A percentile compares a stretch with the other conserved stretches of the same genome.
These are phyloP conservation scores for Adineta ricciae DNA, from an alignment of 2,888 invertebrate genomes.

Conservation along the genomic window DNA sequence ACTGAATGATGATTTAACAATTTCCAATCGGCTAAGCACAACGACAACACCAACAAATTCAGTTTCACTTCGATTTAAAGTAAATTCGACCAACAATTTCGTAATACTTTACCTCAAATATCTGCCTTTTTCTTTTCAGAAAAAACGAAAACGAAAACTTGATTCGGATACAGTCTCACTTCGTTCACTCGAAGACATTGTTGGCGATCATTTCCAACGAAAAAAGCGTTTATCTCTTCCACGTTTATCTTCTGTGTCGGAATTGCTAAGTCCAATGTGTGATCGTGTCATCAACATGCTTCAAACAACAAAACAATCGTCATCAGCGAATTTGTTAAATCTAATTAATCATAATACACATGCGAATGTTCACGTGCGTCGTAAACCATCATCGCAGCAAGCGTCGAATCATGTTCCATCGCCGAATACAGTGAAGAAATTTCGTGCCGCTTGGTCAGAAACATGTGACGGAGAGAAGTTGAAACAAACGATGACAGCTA, in stretches of 20 bases:
- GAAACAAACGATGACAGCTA: slow-evolving; percentile 8
- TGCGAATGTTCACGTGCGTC: too few species aligned
- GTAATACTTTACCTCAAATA: too few species aligned
- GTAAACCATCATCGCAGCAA: neutral
- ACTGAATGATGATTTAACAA: neutral
- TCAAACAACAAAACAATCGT: neutral
- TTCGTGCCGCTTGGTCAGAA: slow-evolving; percentile 10
- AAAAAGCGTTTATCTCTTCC: neutral
- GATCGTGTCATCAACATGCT: slow-evolving; percentile 2
- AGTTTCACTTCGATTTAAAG: neutral
- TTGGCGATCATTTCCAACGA: neutral
- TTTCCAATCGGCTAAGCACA: neutral
- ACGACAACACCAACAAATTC: neutral
- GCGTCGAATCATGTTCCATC: neutral
- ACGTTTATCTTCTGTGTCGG: neutral
- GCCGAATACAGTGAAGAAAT: neutral
- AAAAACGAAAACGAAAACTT: slow-evolving; percentile 9
- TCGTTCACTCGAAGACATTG: neutral
- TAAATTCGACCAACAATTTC: neutral
- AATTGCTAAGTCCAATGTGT: slow-evolving; percentile 14
- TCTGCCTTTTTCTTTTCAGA: neutral
- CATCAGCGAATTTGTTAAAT: neutral
- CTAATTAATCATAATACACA: too few species aligned
- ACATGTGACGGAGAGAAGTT: neutral
- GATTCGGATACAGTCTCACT: neutral